These are phyloP conservation scores for Burhinus oedicnemus DNA, from an alignment of 2,113 vertebrate species.

Conservation along the genomic window DNA sequence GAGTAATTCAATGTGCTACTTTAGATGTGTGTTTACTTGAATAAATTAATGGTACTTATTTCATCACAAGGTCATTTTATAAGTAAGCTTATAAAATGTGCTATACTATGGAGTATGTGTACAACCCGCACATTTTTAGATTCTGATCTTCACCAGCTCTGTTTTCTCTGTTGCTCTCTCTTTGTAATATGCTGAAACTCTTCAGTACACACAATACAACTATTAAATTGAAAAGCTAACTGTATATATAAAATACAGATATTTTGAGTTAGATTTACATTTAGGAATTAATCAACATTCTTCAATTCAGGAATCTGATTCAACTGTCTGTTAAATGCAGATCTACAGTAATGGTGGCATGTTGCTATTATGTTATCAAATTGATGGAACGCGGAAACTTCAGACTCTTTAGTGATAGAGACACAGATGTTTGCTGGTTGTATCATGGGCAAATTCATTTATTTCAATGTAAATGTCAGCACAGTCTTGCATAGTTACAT, in stretches of 20 bases:
- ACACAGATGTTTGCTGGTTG: conserved; percentile 68
- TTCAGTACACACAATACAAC: conserved; percentile 3
- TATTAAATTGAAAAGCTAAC: conserved; percentile 42
- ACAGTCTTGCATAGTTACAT: conserved; percentile 73
- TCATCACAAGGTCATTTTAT: conserved; percentile 40
- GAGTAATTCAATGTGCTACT: conserved; percentile 11
- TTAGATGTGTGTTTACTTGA: conserved; percentile 54
- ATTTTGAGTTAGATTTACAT: conserved; percentile 50
- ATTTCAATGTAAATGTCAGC: conserved; percentile 73
- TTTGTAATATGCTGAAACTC: not conserved
- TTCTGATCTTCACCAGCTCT: conserved; percentile 41
- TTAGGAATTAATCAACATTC: conserved; percentile 32
- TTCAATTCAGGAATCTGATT: conserved; percentile 49
- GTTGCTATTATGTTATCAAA: conserved; percentile 59
- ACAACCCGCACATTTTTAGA: conserved; percentile 5
- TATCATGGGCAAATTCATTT: conserved; percentile 68
- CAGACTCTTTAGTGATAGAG: conserved; percentile 67
- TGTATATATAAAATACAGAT: conserved; percentile 24
- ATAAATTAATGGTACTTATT: conserved; percentile 67
- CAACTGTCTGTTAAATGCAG: conserved; percentile 34
- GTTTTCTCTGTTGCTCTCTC: conserved; percentile 58
- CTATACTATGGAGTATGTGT: not conserved
- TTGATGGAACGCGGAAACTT: conserved; percentile 28
- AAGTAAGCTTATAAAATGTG: conserved; percentile 37
- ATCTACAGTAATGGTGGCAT: conserved; percentile 47